phyloP scores from a whole-genome alignment of 1,140 invertebrate genomes.

The Centruroides sculpturatus region DNA sequence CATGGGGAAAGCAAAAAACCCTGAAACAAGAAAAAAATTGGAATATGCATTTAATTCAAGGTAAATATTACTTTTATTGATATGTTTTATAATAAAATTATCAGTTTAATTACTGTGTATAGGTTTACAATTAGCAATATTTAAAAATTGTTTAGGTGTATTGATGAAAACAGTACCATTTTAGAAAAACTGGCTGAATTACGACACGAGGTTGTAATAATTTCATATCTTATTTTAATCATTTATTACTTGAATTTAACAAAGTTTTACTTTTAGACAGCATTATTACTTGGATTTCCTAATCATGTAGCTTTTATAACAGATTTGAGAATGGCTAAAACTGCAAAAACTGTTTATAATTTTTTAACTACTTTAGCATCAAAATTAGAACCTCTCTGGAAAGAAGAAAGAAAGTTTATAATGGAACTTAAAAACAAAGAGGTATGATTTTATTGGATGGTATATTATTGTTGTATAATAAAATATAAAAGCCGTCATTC shows the following conservation, averaged over 20 bases:
- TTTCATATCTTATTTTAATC: background rate
- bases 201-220: constrained; percentile 24
- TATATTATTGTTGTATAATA: too few species aligned
- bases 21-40: constrained; percentile 31
- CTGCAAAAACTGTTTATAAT: constrained; percentile 30
- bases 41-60: constrained; percentile 34
- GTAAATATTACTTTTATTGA: constrained; percentile 17
- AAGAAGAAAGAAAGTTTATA: constrained; percentile 31
- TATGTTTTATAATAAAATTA: background rate
- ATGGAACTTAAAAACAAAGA: constrained; percentile 36
- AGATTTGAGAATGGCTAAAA: constrained; percentile 39
- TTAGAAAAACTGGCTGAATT: constrained; percentile 37
- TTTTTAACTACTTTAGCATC: constrained; percentile 33
- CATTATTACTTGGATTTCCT: constrained; percentile 33
- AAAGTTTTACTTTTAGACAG: constrained; percentile 25
- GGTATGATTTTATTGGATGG: constrained; percentile 16
- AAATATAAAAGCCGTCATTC: too few species aligned
- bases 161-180: constrained; percentile 35
- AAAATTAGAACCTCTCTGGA: constrained; percentile 34
- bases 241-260: too few species aligned
- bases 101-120: background rate
- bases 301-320: constrained; percentile 36
- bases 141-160: constrained; percentile 27
- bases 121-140: background rate
- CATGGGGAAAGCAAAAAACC: constrained; percentile 34